These are phyloP conservation scores for Chrysodeixis includens DNA, from an alignment of 2,888 invertebrate genomes.

Conservation along the genomic window DNA sequence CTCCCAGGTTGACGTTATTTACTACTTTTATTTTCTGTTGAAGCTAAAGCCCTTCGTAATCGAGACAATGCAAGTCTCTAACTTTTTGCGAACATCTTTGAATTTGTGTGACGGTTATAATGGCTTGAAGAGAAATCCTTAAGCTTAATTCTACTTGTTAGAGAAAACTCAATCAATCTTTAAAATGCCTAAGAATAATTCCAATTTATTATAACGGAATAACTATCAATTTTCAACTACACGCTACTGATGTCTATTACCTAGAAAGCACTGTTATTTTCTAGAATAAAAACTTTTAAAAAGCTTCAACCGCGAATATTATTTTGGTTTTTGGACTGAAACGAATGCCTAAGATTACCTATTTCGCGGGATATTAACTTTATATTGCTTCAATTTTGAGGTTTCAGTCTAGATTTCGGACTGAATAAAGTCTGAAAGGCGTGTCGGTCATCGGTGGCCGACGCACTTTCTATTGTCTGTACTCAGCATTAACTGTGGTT, in stretches of 20 bases:
- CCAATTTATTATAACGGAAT: background rate
- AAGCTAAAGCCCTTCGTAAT: too few species aligned
- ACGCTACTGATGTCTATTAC: background rate
- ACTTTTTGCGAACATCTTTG: too few species aligned
- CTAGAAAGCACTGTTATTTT: background rate
- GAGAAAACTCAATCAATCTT: background rate
- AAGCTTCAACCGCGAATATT: constrained; percentile 4
- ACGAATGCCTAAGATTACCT: constrained; percentile 26
- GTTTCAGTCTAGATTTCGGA: background rate
- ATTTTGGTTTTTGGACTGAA: constrained; percentile 4
- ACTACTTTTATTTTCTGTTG: too few species aligned
- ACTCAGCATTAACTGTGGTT: too few species aligned
- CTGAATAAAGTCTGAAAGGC: background rate
- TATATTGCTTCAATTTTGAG: constrained; percentile 6
- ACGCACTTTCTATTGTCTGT: background rate
- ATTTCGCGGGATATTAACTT: constrained; percentile 15
- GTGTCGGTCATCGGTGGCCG: background rate
- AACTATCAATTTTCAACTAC: background rate
- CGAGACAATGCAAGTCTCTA: too few species aligned
- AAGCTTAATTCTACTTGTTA: too few species aligned
- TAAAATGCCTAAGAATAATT: background rate
- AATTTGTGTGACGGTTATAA: too few species aligned
- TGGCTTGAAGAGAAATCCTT: too few species aligned
- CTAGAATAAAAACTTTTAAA: background rate
- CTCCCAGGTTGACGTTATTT: too few species aligned